phyloP scores from a whole-genome alignment of 2,888 invertebrate species.

The Lymantria monacha region DNA sequence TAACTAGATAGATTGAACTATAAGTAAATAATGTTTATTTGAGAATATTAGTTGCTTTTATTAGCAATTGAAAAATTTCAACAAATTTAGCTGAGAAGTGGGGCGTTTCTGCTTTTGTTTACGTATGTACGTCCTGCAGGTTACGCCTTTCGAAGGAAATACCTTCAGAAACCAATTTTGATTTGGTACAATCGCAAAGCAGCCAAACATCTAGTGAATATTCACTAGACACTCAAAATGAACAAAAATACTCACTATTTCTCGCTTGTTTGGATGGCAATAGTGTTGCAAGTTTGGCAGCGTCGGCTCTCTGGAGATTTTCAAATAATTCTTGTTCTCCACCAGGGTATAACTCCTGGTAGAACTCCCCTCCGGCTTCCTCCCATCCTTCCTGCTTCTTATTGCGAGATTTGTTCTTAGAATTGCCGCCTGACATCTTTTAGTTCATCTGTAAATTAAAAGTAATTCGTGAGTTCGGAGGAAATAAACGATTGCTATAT shows the following conservation, averaged over 20 bases:
- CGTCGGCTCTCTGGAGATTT: slow-evolving; percentile 87
- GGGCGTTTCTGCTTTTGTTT: too few relatives aligned
- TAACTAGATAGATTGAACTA: too few relatives aligned
- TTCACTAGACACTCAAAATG: too few relatives aligned
- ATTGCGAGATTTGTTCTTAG: slow-evolving; percentile 62
- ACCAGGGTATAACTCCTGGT: slow-evolving; percentile 91
- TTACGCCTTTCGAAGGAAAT: too few relatives aligned
- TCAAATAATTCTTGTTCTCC: slow-evolving; percentile 84
- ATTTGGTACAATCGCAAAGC: too few relatives aligned
- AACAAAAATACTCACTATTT: slow-evolving; percentile 79
- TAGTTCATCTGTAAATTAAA: slow-evolving; percentile 38
- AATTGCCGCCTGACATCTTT: slow-evolving; percentile 73
- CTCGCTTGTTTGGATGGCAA: slow-evolving; percentile 91
- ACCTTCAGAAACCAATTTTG: too few relatives aligned
- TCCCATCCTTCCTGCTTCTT: slow-evolving; percentile 86
- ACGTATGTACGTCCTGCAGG: too few relatives aligned
- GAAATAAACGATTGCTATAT: not conserved
- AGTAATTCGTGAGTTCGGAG: not conserved
- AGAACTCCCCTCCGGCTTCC: slow-evolving; percentile 92
- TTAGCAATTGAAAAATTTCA: too few relatives aligned
- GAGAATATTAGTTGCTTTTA: too few relatives aligned
- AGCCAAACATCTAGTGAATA: too few relatives aligned
- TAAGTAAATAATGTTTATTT: too few relatives aligned
- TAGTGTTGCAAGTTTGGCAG: slow-evolving; percentile 88
- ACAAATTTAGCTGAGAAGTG: too few relatives aligned